A percentile compares a stretch with the other conserved stretches of the same genome.
Conservation (phyloP, 2,888 invertebrate genomes). For the Cerastis leucographa region DNA sequence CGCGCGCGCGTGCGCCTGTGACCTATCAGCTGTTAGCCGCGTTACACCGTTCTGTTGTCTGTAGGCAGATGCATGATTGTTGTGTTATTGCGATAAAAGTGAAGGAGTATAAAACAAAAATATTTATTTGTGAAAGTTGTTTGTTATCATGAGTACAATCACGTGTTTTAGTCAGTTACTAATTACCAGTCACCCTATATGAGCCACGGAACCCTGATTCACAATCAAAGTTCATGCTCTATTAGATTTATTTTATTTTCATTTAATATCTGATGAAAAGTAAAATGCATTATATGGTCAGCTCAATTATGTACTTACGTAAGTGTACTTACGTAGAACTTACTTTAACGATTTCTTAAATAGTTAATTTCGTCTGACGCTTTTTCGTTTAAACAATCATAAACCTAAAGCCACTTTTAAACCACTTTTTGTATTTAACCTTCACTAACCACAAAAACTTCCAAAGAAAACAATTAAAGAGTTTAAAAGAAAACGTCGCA, state of each 20-base stretch:
- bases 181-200: too few species aligned
- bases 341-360: neutral
- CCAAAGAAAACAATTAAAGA: conserved; percentile 63
- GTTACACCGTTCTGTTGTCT: too few species aligned
- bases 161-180: too few species aligned
- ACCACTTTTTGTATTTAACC: conserved; percentile 9
- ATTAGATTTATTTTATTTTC: neutral
- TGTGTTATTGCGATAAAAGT: too few species aligned
- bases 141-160: too few species aligned
- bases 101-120: too few species aligned
- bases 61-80: too few species aligned
- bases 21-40: too few species aligned
- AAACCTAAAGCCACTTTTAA: conserved; percentile 7
- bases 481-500: conserved; percentile 56
- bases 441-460: conserved; percentile 29
- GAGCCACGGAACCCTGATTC: neutral
- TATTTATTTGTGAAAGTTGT: too few species aligned
- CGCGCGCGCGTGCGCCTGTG: too few species aligned
- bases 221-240: neutral
- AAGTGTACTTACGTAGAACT: neutral
- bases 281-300: neutral
- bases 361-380: too few species aligned
- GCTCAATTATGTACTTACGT: neutral
- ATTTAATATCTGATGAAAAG: neutral
- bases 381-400: neutral